Conservation (phyloP, 2,888 invertebrate species). For the Drosophila nr. fundita region DNA sequence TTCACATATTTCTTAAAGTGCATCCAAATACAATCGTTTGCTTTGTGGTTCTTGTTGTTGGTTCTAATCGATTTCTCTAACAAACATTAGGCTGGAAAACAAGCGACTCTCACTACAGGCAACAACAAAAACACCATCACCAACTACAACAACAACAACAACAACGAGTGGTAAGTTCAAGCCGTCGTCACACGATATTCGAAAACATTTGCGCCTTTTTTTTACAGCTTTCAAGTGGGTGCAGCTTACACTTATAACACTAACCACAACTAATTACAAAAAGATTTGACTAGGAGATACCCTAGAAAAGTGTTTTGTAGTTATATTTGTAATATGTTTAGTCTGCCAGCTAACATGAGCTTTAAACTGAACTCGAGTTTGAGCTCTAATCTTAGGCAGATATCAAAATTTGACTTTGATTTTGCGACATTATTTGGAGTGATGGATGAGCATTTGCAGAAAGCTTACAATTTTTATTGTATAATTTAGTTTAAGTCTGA, state of each 20-base stretch:
- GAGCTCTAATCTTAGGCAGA: neutral
- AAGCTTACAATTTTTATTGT: neutral
- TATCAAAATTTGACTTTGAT: neutral
- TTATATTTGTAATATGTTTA: too few species aligned
- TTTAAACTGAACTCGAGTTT: neutral
- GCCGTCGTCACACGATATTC: slow-evolving; percentile 73
- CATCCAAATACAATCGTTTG: slow-evolving; percentile 59
- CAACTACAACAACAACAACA: slow-evolving; percentile 41
- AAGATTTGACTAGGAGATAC: slow-evolving; percentile 27
- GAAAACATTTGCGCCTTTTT: slow-evolving; percentile 71
- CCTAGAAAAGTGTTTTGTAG: slow-evolving; percentile 8
- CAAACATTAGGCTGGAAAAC: slow-evolving; percentile 72
- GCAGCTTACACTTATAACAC: slow-evolving; percentile 56
- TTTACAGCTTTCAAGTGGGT: slow-evolving; percentile 78
- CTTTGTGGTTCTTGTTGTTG: slow-evolving; percentile 65
- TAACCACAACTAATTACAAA: slow-evolving; percentile 29
- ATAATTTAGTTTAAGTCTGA: neutral
- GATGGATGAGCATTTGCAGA: neutral
- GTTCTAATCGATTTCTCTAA: slow-evolving; percentile 81
- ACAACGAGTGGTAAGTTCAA: slow-evolving; percentile 55
- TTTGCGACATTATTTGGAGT: neutral
- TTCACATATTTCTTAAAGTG: slow-evolving; percentile 11
- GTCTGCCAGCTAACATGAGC: neutral
- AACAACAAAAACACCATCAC: slow-evolving; percentile 30
- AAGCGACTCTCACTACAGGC: slow-evolving; percentile 70